A percentile compares a stretch with the other conserved stretches of the same genome.
phyloP scores from a whole-genome alignment of 2,113 vertebrate genomes.

The Reinhardtius hippoglossoides region DNA sequence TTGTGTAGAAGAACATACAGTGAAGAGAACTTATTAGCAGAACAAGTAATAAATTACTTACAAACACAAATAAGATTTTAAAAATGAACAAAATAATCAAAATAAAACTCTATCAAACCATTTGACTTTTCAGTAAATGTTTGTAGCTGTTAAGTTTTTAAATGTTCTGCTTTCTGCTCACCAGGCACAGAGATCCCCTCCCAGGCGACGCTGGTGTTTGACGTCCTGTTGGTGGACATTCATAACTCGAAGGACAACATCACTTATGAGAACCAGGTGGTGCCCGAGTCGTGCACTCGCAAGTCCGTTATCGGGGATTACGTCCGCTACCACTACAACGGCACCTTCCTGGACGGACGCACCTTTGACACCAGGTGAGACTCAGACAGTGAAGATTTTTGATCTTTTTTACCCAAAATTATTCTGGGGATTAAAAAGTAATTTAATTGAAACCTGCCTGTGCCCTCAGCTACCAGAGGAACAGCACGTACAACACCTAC shows the following conservation, averaged over 20 bases:
- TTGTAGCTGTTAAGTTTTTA: background rate
- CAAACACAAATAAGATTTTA: too few relatives aligned
- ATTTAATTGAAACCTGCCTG: background rate
- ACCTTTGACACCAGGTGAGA: conserved; percentile 93
- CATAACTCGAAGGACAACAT: conserved; percentile 93
- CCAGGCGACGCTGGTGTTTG: conserved; percentile 91
- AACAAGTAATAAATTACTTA: background rate
- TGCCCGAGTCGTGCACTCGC: conserved; percentile 86
- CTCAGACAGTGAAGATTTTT: background rate
- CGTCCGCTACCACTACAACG: conserved; percentile 96
- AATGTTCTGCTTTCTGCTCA: background rate
- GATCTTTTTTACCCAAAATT: too few relatives aligned
- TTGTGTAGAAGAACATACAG: too few relatives aligned
- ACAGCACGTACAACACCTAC: conserved; percentile 95
- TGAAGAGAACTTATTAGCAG: background rate
- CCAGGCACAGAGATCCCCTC: conserved; percentile 89
- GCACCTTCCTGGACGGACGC: conserved; percentile 89
- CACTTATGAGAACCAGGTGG: conserved; percentile 83
- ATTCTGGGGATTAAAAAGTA: too few relatives aligned
- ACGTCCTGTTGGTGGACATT: conserved; percentile 89
- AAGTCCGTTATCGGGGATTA: conserved; percentile 88
- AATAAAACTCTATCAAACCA: background rate
- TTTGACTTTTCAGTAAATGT: background rate
- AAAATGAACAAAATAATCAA: background rate
- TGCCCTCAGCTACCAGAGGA: conserved; percentile 88